Evolutionary conservation across 1,140 invertebrate species (phyloP).

Genomic region (Cephus cinctus): DNA sequence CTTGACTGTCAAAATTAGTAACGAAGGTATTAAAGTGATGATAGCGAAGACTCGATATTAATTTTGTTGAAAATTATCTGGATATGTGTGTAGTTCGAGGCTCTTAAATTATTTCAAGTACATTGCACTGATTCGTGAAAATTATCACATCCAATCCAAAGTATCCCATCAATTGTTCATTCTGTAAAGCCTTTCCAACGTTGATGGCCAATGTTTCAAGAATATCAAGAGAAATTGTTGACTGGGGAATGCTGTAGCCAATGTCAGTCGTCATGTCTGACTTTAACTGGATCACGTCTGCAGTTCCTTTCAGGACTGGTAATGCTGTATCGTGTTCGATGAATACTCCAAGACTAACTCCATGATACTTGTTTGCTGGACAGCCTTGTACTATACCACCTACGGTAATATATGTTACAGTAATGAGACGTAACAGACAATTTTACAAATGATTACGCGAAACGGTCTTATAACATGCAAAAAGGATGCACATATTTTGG

Average conservation of each 20-base stretch:
- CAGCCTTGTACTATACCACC: constrained; percentile 23
- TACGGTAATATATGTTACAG: neutral
- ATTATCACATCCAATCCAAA: constrained; percentile 23
- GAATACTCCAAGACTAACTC: constrained; percentile 25
- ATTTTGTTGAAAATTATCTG: constrained; percentile 3
- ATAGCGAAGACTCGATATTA: too few species aligned
- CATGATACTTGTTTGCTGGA: constrained; percentile 5
- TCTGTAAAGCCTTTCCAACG: constrained; percentile 9
- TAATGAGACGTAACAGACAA: neutral
- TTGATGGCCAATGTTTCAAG: constrained; percentile 11
- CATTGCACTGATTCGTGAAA: constrained; percentile 14
- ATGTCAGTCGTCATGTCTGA: constrained; percentile 12
- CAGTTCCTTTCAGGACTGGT: constrained; percentile 10
- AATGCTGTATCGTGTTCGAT: constrained; percentile 26
- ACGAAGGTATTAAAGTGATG: too few species aligned
- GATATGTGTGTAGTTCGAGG: neutral
- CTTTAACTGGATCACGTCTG: constrained; percentile 19
- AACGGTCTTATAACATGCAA: too few species aligned
- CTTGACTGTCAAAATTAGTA: too few species aligned
- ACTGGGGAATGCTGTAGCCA: constrained; percentile 23
- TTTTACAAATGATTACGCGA: too few species aligned
- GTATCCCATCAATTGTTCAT: constrained; percentile 23
- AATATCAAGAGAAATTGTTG: neutral
- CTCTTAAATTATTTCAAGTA: neutral
- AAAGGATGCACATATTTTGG: too few species aligned